Conservation (phyloP, 2,888 invertebrate species). For the Carabus problematicus region DNA sequence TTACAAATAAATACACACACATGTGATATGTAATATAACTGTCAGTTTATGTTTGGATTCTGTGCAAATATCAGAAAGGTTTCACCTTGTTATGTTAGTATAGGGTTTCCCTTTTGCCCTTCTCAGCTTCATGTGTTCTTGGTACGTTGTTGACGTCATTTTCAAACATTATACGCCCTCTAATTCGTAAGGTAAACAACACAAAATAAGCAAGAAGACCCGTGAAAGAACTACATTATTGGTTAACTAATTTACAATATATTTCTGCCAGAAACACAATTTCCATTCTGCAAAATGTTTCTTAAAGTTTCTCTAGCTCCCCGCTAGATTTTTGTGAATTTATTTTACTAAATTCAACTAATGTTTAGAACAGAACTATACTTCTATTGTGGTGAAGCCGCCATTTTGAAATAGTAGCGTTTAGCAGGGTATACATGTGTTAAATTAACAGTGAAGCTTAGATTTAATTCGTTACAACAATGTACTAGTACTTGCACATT, state of each 20-base stretch:
- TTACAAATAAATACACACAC: too few relatives aligned
- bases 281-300: too few relatives aligned
- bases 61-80: too few relatives aligned
- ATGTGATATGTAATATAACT: too few relatives aligned
- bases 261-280: background rate
- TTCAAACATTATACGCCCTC: constrained; percentile 56
- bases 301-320: background rate
- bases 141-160: constrained; percentile 56
- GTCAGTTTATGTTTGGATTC: constrained; percentile 4
- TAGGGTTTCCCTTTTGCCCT: constrained; percentile 35
- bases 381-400: background rate
- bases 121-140: constrained; percentile 52
- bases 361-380: background rate
- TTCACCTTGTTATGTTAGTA: background rate
- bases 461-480: too few relatives aligned
- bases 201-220: too few relatives aligned
- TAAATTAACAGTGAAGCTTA: too few relatives aligned
- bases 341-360: too few relatives aligned
- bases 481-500: background rate
- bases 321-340: background rate
- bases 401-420: too few relatives aligned
- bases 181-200: constrained; percentile 30
- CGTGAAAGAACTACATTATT: background rate
- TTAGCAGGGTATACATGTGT: too few relatives aligned
- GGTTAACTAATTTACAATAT: constrained; percentile 1